A percentile compares a stretch with the other conserved stretches of the same genome.
Evolutionary conservation across 2,797 vertebrate genomes (phyloP).

Genomic region (Malacoraja senta): DNA sequence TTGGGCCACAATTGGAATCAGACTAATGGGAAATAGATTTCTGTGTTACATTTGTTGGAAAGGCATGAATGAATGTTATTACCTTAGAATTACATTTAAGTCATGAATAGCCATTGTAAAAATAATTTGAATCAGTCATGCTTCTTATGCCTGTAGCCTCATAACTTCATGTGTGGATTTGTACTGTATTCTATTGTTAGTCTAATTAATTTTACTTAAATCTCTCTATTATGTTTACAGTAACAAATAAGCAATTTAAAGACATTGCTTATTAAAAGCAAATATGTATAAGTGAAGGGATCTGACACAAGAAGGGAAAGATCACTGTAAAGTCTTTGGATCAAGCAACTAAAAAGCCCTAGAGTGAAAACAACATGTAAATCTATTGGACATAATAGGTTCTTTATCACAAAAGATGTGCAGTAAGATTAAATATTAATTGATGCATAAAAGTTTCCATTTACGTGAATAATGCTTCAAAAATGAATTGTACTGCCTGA

Average conservation of each 20-base stretch:
- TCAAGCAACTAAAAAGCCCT: not conserved
- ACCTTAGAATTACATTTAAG: not conserved
- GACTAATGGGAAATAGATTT: not conserved
- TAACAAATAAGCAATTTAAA: not conserved
- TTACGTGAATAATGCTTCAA: not conserved
- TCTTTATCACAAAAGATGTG: not conserved
- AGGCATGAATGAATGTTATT: not conserved
- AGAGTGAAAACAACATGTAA: not conserved
- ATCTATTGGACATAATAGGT: not conserved
- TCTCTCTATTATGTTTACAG: not conserved
- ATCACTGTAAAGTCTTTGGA: not conserved
- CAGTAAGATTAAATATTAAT: not conserved
- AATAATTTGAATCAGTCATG: not conserved
- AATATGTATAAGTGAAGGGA: not conserved
- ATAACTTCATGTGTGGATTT: not conserved
- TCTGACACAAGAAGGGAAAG: not conserved
- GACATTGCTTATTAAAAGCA: not conserved
- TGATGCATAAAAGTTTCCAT: not conserved
- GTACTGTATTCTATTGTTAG: not conserved
- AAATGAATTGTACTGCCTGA: not conserved
- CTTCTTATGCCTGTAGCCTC: not conserved
- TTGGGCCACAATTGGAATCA: not conserved
- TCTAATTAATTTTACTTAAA: not conserved
- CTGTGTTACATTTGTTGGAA: not conserved
- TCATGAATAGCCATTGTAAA: not conserved